phyloP scores from a whole-genome alignment of 1,140 invertebrate species.

The Formica exsecta region DNA sequence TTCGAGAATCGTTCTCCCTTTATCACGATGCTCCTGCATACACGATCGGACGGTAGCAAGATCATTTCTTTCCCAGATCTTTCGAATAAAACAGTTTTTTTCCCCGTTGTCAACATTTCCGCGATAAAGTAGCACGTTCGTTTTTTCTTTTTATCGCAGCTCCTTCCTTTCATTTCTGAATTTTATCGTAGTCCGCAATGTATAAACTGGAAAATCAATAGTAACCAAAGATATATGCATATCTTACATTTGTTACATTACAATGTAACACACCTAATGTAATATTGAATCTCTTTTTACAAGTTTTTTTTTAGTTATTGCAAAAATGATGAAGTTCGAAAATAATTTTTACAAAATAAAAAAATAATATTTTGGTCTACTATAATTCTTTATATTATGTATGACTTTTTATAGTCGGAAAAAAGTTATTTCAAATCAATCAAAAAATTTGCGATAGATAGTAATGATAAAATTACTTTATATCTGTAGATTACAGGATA shows the following conservation, averaged over 20 bases:
- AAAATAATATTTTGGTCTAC: neutral
- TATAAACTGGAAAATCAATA: conserved; percentile 33
- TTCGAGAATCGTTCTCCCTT: conserved; percentile 48
- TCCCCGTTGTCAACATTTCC: conserved; percentile 24
- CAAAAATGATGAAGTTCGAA: neutral
- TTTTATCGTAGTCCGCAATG: conserved; percentile 32
- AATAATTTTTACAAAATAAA: neutral
- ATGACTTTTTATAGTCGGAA: neutral
- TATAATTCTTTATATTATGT: neutral
- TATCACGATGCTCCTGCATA: conserved; percentile 55
- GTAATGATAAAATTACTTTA: neutral
- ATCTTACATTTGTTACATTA: neutral
- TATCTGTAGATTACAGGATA: neutral
- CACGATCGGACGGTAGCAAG: conserved; percentile 67
- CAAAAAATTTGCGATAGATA: neutral
- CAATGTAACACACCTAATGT: neutral
- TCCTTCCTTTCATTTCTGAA: conserved; percentile 46
- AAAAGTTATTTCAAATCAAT: conserved; percentile 24
- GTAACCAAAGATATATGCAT: neutral
- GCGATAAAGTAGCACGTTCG: conserved; percentile 47
- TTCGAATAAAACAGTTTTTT: conserved; percentile 62
- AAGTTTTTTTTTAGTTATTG: neutral
- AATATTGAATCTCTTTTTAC: neutral
- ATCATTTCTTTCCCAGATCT: conserved; percentile 67
- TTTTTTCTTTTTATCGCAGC: conserved; percentile 44